Evolutionary conservation across 2,888 invertebrate species (phyloP).

Genomic region (Caenorhabditis auriculariae): DNA sequence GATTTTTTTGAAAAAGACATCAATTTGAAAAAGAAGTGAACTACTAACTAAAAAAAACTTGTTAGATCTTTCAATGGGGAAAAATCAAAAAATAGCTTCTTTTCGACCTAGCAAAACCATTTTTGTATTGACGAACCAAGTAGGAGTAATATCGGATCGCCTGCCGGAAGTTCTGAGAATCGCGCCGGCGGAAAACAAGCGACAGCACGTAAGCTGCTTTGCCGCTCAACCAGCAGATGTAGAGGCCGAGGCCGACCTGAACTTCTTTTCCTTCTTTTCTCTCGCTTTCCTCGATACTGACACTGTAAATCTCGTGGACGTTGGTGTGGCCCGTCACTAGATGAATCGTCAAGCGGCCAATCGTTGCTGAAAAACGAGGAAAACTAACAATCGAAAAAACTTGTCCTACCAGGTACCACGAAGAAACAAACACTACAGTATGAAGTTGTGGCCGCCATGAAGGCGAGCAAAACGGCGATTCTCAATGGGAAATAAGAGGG

Average conservation of each 20-base stretch:
- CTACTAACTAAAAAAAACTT: too few species aligned
- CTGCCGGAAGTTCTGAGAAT: too few species aligned
- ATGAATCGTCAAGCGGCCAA: slow-evolving; percentile 66
- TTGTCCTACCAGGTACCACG: slow-evolving; percentile 73
- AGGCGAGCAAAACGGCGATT: slow-evolving; percentile 71
- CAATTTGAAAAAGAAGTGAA: too few species aligned
- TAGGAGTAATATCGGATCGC: too few species aligned
- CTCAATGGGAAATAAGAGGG: slow-evolving; percentile 78
- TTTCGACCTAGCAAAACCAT: too few species aligned
- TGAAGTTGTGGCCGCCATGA: slow-evolving; percentile 83
- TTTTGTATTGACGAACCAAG: too few species aligned
- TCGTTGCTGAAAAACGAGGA: slow-evolving; percentile 72
- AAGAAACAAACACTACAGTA: slow-evolving; percentile 81
- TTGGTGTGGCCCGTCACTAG: slow-evolving; percentile 65
- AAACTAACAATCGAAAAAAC: neutral
- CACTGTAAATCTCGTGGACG: slow-evolving; percentile 76
- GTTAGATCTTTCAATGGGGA: too few species aligned
- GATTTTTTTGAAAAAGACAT: too few species aligned
- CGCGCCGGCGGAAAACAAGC: too few species aligned
- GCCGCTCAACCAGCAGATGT: slow-evolving; percentile 89
- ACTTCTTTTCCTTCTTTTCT: slow-evolving; percentile 70
- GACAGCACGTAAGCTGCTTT: too few species aligned
- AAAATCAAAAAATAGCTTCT: too few species aligned
- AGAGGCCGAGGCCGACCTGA: slow-evolving; percentile 83
- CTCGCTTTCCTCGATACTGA: neutral